A percentile compares a stretch with the other conserved stretches of the same genome.
Evolutionary conservation across 92 coral and sea anemone genomes (phyloP).

Genomic region (Anthopleura xanthogrammica): DNA sequence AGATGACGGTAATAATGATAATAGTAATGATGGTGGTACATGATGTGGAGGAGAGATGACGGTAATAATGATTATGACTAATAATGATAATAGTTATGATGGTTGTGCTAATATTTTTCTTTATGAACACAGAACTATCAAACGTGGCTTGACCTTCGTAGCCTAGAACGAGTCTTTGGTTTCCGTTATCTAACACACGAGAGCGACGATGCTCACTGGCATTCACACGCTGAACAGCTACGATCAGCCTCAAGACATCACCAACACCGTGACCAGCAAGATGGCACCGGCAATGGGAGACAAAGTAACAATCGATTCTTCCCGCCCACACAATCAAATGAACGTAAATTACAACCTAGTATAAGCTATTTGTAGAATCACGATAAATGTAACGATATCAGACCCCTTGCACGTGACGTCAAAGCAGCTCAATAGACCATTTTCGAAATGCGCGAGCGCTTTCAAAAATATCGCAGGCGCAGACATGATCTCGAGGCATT

Average conservation of each 20-base stretch:
- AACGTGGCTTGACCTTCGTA: constrained; percentile 95
- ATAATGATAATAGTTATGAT: not conserved
- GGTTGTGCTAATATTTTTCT: not conserved
- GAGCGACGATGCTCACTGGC: constrained; percentile 95
- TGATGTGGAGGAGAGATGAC: too few relatives aligned
- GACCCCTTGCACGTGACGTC: too few relatives aligned
- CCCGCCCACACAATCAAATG: constrained; percentile 71
- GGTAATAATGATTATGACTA: not conserved
- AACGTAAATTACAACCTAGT: constrained; percentile 78
- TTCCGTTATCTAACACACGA: constrained; percentile 94
- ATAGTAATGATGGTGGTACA: too few relatives aligned
- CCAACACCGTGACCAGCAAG: constrained; percentile 50
- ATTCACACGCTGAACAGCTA: constrained; percentile 74
- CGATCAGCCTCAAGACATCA: constrained; percentile 57
- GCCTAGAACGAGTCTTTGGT: constrained; percentile 91
- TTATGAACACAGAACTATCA: constrained; percentile 78
- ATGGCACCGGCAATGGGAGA: constrained; percentile 34
- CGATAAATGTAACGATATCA: not conserved
- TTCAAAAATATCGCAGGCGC: too few relatives aligned
- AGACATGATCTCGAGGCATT: too few relatives aligned
- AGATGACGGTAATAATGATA: not conserved
- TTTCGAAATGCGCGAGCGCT: too few relatives aligned
- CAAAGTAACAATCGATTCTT: constrained; percentile 77
- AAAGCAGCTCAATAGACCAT: too few relatives aligned
- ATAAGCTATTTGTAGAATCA: constrained; percentile 70